Evolutionary conservation across 2,113 vertebrate species (phyloP).

Genomic region (Uropsilus gracilis): DNA sequence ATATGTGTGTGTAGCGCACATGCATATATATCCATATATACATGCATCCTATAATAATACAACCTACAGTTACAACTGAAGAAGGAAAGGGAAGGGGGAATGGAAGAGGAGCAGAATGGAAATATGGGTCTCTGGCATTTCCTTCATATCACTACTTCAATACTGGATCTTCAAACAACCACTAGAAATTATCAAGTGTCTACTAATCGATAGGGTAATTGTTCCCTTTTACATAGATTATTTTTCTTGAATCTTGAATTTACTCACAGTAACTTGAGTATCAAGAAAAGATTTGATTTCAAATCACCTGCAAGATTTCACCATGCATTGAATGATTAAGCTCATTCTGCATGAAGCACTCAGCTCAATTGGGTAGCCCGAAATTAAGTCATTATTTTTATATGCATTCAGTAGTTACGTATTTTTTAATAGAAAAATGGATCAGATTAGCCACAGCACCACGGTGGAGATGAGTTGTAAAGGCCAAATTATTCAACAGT

Average conservation of each 20-base stretch:
- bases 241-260: neutral
- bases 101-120: accelerated
- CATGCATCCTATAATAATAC: neutral
- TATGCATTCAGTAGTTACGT: neutral
- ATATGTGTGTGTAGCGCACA: neutral
- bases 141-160: neutral
- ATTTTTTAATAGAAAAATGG: slow-evolving; percentile 35
- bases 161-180: neutral
- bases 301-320: neutral
- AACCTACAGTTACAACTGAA: neutral
- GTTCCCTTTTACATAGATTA: neutral
- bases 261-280: neutral
- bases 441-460: slow-evolving; percentile 4
- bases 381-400: slow-evolving; percentile 16
- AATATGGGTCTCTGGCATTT: neutral
- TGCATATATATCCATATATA: neutral
- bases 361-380: neutral
- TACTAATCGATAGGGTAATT: neutral
- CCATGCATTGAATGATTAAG: neutral
- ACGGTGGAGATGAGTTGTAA: slow-evolving; percentile 28
- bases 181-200: neutral
- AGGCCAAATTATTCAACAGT: slow-evolving; percentile 25
- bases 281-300: neutral
- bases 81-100: neutral
- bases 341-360: neutral